These are phyloP conservation scores for Clavelina lepadiformis DNA, from an alignment of 23 tunicate species.

Conservation along the genomic window DNA sequence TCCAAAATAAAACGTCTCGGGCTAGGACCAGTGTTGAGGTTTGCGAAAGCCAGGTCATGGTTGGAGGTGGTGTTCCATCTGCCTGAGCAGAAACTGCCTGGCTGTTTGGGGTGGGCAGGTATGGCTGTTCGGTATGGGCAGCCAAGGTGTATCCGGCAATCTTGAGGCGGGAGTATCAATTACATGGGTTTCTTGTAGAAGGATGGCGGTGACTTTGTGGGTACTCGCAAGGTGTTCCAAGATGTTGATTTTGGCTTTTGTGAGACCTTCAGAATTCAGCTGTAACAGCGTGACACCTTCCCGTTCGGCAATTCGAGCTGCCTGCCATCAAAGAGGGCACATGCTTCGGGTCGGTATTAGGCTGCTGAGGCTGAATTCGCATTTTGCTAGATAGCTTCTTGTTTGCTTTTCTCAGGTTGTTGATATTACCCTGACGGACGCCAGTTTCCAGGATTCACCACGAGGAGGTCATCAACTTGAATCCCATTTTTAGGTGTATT, in stretches of 20 bases:
- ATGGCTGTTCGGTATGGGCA: constrained; percentile 1
- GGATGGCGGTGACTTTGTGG: constrained; percentile 3
- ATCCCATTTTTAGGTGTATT: no score
- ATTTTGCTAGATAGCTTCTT: no score
- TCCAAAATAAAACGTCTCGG: no score
- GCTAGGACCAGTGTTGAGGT: no score
- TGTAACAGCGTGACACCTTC: constrained; percentile 4
- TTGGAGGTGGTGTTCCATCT: constrained; percentile 11
- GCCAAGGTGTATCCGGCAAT: background rate
- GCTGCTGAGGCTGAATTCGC: no score
- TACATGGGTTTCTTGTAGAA: constrained; percentile 1
- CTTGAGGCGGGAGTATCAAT: constrained; percentile 6
- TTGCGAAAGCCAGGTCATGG: constrained; percentile 1
- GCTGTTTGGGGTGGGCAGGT: background rate
- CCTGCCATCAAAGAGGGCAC: constrained; percentile 11
- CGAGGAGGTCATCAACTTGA: no score
- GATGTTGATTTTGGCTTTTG: constrained; percentile 2
- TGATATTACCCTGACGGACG: no score
- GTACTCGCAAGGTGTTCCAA: constrained; percentile 8
- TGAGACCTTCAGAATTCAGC: background rate
- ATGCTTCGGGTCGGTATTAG: no score
- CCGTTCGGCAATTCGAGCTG: background rate
- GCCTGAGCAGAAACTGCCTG: constrained; percentile 8
- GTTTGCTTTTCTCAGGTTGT: no score
- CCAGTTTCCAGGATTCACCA: no score